These are phyloP conservation scores for Schizopygopsis pylzovi DNA, from an alignment of 2,797 vertebrate species.

Conservation along the genomic window DNA sequence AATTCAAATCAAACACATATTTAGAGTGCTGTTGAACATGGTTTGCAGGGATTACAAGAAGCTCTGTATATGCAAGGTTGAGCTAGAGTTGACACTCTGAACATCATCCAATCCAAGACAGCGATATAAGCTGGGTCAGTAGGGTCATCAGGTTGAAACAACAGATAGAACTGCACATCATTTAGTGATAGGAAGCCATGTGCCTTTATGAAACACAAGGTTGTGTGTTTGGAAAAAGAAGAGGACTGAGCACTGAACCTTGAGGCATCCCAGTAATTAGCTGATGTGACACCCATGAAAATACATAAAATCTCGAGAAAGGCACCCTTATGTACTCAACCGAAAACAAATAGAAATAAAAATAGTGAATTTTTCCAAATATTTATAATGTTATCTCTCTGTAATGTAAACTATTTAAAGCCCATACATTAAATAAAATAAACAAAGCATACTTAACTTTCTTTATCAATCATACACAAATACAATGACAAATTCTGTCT, in stretches of 20 bases:
- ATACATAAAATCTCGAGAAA: neutral
- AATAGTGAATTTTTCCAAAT: neutral
- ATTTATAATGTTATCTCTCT: neutral
- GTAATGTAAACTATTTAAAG: too few species aligned
- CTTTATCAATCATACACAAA: constrained; percentile 3
- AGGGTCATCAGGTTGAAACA: neutral
- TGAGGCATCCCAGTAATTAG: neutral
- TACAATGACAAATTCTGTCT: neutral
- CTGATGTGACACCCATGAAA: neutral
- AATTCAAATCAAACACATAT: neutral
- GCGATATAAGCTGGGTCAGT: neutral
- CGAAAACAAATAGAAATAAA: neutral
- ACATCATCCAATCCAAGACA: neutral
- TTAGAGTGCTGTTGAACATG: neutral
- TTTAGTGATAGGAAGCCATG: neutral
- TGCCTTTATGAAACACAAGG: neutral
- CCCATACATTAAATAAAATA: neutral
- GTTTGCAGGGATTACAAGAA: constrained; percentile 12
- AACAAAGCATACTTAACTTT: neutral
- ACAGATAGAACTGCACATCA: too few species aligned
- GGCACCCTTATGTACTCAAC: neutral
- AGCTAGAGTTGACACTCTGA: neutral
- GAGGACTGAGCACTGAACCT: neutral
- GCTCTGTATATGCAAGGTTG: neutral
- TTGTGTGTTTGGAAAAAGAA: neutral